A percentile compares a stretch with the other conserved stretches of the same genome.
phyloP scores from a whole-genome alignment of 2,113 vertebrate genomes.

The Meleagris gallopavo region DNA sequence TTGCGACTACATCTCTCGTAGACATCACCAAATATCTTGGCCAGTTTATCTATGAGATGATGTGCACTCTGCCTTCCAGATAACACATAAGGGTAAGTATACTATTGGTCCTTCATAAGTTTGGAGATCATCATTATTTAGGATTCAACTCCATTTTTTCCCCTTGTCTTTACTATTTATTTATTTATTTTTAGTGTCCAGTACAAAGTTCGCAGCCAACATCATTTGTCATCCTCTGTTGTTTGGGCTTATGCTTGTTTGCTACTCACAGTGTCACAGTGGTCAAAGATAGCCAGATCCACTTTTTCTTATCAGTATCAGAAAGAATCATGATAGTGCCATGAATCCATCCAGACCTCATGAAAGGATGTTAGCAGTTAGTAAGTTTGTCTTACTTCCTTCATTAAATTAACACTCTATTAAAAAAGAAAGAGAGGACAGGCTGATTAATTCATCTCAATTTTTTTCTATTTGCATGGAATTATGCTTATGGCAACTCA shows the following conservation, averaged over 20 bases:
- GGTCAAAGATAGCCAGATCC: accelerated
- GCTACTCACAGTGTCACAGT: background rate
- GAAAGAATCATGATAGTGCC: background rate
- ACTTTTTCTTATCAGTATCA: background rate
- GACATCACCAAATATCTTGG: background rate
- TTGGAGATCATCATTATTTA: background rate
- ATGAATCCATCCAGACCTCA: background rate
- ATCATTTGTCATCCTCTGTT: background rate
- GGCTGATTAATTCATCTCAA: conserved; percentile 5
- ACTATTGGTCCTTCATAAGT: background rate
- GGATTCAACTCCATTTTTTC: background rate
- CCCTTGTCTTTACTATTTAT: background rate
- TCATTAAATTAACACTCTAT: background rate
- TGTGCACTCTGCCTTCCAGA: background rate
- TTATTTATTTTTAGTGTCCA: background rate
- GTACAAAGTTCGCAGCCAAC: background rate
- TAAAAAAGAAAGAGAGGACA: background rate
- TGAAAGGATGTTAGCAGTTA: background rate
- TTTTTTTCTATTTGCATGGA: conserved; percentile 22
- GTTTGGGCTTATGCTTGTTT: background rate
- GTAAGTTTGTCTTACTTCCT: background rate
- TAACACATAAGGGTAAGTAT: background rate
- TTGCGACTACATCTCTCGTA: background rate
- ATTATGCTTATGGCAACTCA: background rate
- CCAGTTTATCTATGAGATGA: background rate